Base-by-base conservation (phyloP, 1,140 invertebrate genomes). In the Plectrocnemia conspersa region DNA sequence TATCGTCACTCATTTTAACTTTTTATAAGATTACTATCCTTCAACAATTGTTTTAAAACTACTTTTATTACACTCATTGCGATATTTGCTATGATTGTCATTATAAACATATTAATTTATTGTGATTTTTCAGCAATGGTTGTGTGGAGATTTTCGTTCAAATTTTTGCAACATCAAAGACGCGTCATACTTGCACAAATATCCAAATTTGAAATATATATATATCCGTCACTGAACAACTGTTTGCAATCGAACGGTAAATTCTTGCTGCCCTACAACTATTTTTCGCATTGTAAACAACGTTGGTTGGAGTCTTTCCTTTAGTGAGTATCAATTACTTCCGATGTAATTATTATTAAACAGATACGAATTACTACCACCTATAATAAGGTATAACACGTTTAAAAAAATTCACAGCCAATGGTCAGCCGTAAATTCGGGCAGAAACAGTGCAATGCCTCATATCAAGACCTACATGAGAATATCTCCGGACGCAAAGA, bases 391-490 rank as follows among this genome's bases (percentile, higher is more conserved):
- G n/a, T n/a, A n/a, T n/a, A n/a, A n/a, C n/a, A n/a, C n/a, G n/a
- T n/a, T n/a, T n/a, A n/a, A n/a, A n/a, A n/a, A n/a, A n/a, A n/a
- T n/a, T n/a, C n/a, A n/a, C 65, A 93, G 89, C 66, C 82, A 90
- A 59, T 98, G 94, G 94, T 85, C 82, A 64, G 82, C 88, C 5
- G 79, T 82, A 33, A 68, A 69, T 9, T 78, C 80, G 1, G 66
- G 77, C 32, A 77, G 94, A 52, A 82, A 82, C 33, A 71, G 78
- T 58, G 91, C 91, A 1, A 89, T 93, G 80, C 95, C 95, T 3
- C 95, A 98, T 65, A 93, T 97, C 38, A 98, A 98, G 72, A 84
- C 84, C 0, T 98, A 97, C 68, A 80, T 82, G 0, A 78, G 93
- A 32, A 67, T 88, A 1, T 88, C 88, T 1, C 83, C 72, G 76